Conservation (phyloP, 2,797 vertebrate genomes). For the Hypotaenidia philippensis region DNA sequence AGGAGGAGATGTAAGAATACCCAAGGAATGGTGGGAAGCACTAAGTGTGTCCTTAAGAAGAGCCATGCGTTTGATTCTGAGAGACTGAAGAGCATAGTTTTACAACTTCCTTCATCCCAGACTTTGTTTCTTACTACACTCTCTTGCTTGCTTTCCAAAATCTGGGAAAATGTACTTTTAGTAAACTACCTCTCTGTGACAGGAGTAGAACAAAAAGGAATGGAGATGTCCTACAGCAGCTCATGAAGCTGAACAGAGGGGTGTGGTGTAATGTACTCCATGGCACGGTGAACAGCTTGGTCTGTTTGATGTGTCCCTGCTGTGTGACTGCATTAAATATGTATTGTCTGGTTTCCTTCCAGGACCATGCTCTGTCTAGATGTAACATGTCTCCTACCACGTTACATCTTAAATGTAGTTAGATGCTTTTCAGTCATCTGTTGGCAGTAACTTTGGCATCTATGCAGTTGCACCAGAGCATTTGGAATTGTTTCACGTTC, state of each 20-base stretch:
- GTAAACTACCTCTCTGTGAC: not conserved
- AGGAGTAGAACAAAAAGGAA: not conserved
- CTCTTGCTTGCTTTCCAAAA: not conserved
- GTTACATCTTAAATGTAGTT: not conserved
- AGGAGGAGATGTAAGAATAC: not conserved
- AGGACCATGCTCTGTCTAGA: not conserved
- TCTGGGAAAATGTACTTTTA: not conserved
- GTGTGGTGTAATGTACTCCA: not conserved
- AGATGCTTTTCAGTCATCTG: not conserved
- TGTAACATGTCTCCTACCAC: not conserved
- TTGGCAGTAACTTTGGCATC: not conserved
- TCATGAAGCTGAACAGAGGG: not conserved
- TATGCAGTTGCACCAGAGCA: not conserved
- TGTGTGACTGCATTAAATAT: not conserved
- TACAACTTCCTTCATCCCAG: not conserved
- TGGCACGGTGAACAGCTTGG: not conserved
- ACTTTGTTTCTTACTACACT: not conserved
- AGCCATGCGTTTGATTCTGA: not conserved
- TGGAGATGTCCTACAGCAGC: not conserved
- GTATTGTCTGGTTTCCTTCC: not conserved
- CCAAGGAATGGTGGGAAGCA: not conserved
- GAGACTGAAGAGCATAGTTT: not conserved
- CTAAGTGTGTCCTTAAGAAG: not conserved
- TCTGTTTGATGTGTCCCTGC: not conserved
- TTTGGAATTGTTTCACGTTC: not conserved